These are phyloP conservation scores for Catocala sponsa DNA, from an alignment of 2,888 invertebrate genomes.

Conservation along the genomic window DNA sequence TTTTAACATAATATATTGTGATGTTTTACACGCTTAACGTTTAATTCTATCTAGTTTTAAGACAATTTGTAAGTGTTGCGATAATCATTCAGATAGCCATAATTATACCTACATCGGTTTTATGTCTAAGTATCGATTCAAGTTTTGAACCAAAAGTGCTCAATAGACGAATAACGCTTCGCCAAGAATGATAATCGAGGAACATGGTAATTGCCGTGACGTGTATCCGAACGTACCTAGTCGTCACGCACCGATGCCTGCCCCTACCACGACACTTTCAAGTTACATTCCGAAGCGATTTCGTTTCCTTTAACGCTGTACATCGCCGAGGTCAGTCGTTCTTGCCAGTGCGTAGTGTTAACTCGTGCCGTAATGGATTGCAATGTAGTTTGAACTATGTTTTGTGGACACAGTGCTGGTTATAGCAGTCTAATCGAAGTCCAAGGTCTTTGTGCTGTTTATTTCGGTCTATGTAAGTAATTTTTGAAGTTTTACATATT, in stretches of 20 bases:
- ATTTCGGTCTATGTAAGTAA: conserved; percentile 69
- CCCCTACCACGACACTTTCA: conserved; percentile 76
- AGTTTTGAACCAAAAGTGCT: conserved; percentile 52
- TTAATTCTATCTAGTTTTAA: background rate
- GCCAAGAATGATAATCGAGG: conserved; percentile 70
- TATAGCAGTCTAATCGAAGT: conserved; percentile 68
- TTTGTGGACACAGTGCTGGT: conserved; percentile 65
- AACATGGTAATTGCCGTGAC: conserved; percentile 78
- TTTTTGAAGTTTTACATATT: conserved; percentile 47
- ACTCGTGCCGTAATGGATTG: conserved; percentile 72
- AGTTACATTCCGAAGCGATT: conserved; percentile 56
- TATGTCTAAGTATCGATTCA: conserved; percentile 4
- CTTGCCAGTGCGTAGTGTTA: conserved; percentile 55
- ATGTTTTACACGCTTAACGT: background rate
- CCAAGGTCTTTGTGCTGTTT: conserved; percentile 74
- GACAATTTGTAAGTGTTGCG: background rate
- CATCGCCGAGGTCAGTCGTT: conserved; percentile 59
- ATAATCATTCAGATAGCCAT: background rate
- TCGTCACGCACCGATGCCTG: conserved; percentile 78
- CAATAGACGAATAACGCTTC: conserved; percentile 59
- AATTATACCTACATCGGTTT: background rate
- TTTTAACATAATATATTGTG: too few relatives aligned
- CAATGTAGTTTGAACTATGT: conserved; percentile 48
- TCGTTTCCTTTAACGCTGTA: conserved; percentile 57
- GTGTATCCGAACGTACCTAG: conserved; percentile 63